Evolutionary conservation across 2,888 invertebrate species (phyloP), one percentile per base, ranked within the genome.

Genomic region (Drosophila ustulata): DNA sequence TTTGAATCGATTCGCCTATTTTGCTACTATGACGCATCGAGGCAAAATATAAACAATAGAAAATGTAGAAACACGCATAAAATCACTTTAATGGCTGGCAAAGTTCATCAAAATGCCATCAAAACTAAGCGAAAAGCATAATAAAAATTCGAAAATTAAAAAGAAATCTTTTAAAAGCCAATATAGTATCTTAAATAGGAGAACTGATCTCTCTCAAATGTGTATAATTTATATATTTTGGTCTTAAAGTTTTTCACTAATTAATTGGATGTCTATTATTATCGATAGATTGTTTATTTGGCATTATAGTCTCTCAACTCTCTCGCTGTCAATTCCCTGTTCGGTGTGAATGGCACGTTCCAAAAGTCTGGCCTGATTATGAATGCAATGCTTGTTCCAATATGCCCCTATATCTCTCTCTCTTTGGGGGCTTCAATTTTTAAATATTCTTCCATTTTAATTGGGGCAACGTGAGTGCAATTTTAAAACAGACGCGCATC

Each of bases 401-500:
- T 34, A 28, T 37, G 11, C 9, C 30, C 3, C 30, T 9, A n/a
- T 37, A 26, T 46, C 18, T 11, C 11, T 28, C n/a, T 11, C 18
- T 30, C 61, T 34, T 25, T 32, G 37, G 18, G 39, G 43, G 47
- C 37, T 56, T 61, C 32, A 61, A 64, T 57, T 67, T 66, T 45
- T 28, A 68, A 64, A 58, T 55, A 64, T 50, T 68, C 18, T 62
- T 39, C 49, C 49, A 64, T 66, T 63, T 78, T 69, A 65, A 74
- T 74, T 65, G 74, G 50, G 25, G 0, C 64, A 65, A 78, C 73
- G 78, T 76, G 76, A 78, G 76, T 57, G 66, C 73, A 73, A 76
- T 76, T 51, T 41, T 51, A 53, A 41, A 63, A 52, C 57, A 52
- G 72, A 39, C 34, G 7, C 50, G 46, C 69, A 41, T 52, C 26